Percentiles rank a stretch among this genome's conserved stretches.
Evolutionary conservation across 2,797 vertebrate species (phyloP).

Genomic region (Eutrigla gurnardus): DNA sequence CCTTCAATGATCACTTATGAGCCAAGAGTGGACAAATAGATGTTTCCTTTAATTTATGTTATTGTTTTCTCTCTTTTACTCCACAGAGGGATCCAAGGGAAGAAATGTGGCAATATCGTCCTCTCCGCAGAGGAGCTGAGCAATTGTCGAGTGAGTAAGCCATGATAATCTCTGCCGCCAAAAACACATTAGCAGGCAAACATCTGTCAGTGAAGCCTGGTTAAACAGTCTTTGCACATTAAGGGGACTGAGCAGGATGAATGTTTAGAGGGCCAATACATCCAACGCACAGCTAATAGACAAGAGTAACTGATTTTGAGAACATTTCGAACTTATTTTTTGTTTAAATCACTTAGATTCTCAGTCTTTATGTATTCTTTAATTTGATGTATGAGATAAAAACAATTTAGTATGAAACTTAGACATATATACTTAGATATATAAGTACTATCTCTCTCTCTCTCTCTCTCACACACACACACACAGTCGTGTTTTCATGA

Average conservation of each 20-base stretch:
- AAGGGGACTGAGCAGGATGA: slow-evolving; percentile 24
- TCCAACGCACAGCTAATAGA: not conserved
- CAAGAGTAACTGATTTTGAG: slow-evolving; percentile 10
- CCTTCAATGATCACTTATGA: slow-evolving; percentile 20
- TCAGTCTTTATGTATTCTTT: too few relatives aligned
- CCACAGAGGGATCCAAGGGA: slow-evolving; percentile 90
- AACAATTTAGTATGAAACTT: too few relatives aligned
- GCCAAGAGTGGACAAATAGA: not conserved
- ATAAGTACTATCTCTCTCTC: too few relatives aligned
- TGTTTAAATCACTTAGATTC: too few relatives aligned
- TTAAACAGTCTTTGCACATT: slow-evolving; percentile 27
- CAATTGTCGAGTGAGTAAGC: slow-evolving; percentile 93
- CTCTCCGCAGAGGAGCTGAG: slow-evolving; percentile 93
- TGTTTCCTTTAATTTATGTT: slow-evolving; percentile 9
- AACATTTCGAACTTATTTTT: too few relatives aligned
- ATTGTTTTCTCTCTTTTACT: slow-evolving; percentile 48
- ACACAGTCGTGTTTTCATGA: too few relatives aligned
- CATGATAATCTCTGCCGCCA: slow-evolving; percentile 34
- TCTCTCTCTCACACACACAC: too few relatives aligned
- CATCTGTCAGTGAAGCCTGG: slow-evolving; percentile 49
- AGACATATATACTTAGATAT: too few relatives aligned
- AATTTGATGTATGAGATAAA: too few relatives aligned
- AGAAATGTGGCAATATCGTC: slow-evolving; percentile 94
- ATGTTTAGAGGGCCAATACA: slow-evolving; percentile 12
- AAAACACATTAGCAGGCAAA: slow-evolving; percentile 54